A percentile compares a stretch with the other conserved stretches of the same genome.
Evolutionary conservation across 2,113 vertebrate species (phyloP).

Genomic region (Gracilinanus agilis): DNA sequence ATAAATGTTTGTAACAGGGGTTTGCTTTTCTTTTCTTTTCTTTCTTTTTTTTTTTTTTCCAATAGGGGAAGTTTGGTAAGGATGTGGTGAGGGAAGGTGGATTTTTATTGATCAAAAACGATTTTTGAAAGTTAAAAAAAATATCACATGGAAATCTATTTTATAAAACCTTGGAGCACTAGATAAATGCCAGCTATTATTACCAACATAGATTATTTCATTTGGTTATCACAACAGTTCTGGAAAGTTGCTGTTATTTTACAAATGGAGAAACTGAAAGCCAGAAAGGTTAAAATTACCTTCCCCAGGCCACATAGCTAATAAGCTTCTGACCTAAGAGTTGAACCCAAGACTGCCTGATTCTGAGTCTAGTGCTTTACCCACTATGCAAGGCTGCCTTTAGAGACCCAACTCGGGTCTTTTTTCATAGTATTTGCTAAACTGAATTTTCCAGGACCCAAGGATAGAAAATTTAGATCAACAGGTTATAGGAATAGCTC

Average conservation of each 20-base stretch:
- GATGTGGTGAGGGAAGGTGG: not conserved
- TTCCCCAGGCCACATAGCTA: not conserved
- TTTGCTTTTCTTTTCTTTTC: not conserved
- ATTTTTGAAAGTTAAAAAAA: not conserved
- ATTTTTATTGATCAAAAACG: not conserved
- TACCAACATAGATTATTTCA: not conserved
- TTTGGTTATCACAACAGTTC: not conserved
- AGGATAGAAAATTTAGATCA: not conserved
- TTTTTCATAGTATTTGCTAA: not conserved
- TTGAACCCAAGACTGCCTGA: not conserved
- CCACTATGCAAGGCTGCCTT: not conserved
- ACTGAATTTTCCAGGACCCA: not conserved
- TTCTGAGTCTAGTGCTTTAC: not conserved
- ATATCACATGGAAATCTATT: not conserved
- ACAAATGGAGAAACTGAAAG: not conserved
- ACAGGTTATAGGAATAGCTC: not conserved
- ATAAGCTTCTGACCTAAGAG: not conserved
- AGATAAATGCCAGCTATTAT: not conserved
- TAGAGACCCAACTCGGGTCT: not conserved
- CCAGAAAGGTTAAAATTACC: not conserved
- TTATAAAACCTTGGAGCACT: not conserved
- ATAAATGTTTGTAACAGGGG: not conserved
- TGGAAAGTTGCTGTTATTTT: not conserved
- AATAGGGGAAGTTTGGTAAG: not conserved
- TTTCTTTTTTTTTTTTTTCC: not conserved